Evolutionary conservation across 2,888 invertebrate species (phyloP), one percentile per base, ranked within the genome.

Genomic region (Acleris cristana): DNA sequence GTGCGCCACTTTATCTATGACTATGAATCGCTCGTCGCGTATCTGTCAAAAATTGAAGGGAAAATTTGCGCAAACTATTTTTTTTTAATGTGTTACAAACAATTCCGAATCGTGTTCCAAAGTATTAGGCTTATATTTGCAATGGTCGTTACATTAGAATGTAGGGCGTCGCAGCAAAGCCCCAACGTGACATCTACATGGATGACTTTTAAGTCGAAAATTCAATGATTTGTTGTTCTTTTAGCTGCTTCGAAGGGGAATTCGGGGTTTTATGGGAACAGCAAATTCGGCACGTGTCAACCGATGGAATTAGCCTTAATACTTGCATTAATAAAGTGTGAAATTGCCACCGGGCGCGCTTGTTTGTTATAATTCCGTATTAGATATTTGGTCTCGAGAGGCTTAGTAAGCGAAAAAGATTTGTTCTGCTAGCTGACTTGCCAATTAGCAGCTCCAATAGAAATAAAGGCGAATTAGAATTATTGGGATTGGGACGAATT

Each of bases 301-400:
- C 81, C 85, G 86, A 84, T 81, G 89, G 90, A 90, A 91, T 92
- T 91, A 91, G 90, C 86, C 79, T 81, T 92, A 92, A 92, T 92
- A 90, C 92, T 91, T 87, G 87, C 89, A 90, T 90, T 92, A 92
- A 92, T 92, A 92, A 92, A 92, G 92, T 92, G 92, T 92, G 92
- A 92, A 93, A 93, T 93, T 92, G 91, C 87, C 84, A 90, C 90
- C 87, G 83, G 78, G 84, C 76, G 80, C 74, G 76, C 70, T 71
- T 90, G 87, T 90, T 91, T 88, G 89, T 88, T 90, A 86, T 90
- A 89, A 91, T 90, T 88, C 89, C 84, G 83, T 89, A 90, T 91
- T 89, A 87, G 80, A 76, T 82, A 85, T 86, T 86, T 81, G 76
- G 74, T 76, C 74, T 69, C 45, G 57, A 67, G 71, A 66, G 64